Evolutionary conservation across 2,888 invertebrate species (phyloP), one percentile per base, ranked within the genome.

Genomic region (Balanococcus diminutus): DNA sequence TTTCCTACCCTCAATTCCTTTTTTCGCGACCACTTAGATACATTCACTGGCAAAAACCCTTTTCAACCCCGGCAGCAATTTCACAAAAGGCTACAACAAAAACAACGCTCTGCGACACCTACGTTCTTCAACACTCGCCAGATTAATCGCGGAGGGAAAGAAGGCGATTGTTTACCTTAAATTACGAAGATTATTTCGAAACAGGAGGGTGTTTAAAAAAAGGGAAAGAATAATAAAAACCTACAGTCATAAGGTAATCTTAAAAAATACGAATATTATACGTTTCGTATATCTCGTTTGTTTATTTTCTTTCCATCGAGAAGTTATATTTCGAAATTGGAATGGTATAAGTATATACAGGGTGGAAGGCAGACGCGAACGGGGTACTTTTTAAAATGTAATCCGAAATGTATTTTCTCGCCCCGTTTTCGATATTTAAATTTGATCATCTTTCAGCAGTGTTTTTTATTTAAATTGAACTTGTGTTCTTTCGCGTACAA

Each of bases 381-480:
- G 36, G 28, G 22, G 72, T 84, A 84, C 31, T 85, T 51, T 85
- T 79, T 42, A 85, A 72, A 75, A 79, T 85, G 85, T 85, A 85
- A 85, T 85, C 85, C 85, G 79, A 85, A 85, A 75, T 85, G 75
- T 85, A 75, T 85, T 85, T 75, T 85, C 85, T 72, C 85, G 75
- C 85, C 85, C 75, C 51, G 72, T 85, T 85, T 85, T 46, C 85
- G 85, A 85, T 85, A 85, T 85, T 85, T 85, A 85, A 85, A 85
- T 85, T 85, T 85, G 85, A 85, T 85, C 85, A 85, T 85, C 79
- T 85, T 85, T 42, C 85, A 31, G 85, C 79, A 79, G 79, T 85
- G 85, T 85, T 85, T 85, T 84, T 85, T 85, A 85, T 85, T 85
- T 79, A 85, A 85, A 85, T 85, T 85, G 85, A 85, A 85, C 75